Percentiles rank a stretch among this genome's conserved stretches.
Conservation (phyloP, 2,113 vertebrate species). For the Semnornis frantzii region DNA sequence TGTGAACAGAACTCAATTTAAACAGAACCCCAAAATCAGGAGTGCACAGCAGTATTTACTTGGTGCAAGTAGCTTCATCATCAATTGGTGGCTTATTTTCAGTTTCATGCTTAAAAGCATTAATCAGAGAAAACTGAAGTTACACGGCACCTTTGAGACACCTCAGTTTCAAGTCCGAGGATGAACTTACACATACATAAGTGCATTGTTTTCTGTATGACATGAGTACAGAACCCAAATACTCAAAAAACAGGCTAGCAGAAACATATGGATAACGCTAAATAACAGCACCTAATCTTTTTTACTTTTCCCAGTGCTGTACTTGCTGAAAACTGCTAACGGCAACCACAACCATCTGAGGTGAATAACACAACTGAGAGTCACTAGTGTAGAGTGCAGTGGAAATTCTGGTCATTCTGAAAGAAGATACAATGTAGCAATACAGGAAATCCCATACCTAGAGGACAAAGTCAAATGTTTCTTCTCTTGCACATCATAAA, state of each 20-base stretch:
- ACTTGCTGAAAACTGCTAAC: background rate
- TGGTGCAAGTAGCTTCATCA: background rate
- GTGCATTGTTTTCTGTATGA: background rate
- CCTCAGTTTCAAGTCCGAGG: background rate
- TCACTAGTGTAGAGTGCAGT: background rate
- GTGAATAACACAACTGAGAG: background rate
- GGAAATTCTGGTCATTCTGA: background rate
- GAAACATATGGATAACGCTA: background rate
- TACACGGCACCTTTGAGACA: slow-evolving; percentile 6
- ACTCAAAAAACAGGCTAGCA: background rate
- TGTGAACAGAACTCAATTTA: background rate
- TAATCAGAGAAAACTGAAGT: background rate
- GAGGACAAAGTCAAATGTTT: background rate
- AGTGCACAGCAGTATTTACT: background rate
- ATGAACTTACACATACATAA: background rate
- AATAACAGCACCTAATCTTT: background rate
- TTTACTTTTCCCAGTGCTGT: background rate
- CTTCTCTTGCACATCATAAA: slow-evolving; percentile 13
- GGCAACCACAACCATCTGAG: background rate
- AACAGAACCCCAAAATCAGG: background rate
- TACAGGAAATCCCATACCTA: background rate
- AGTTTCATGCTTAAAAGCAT: background rate
- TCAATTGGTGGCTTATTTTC: background rate
- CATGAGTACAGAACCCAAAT: background rate
- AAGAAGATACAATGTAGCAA: background rate